Evolutionary conservation across 2,113 vertebrate genomes (phyloP).

Genomic region (Setophaga kirtlandii): DNA sequence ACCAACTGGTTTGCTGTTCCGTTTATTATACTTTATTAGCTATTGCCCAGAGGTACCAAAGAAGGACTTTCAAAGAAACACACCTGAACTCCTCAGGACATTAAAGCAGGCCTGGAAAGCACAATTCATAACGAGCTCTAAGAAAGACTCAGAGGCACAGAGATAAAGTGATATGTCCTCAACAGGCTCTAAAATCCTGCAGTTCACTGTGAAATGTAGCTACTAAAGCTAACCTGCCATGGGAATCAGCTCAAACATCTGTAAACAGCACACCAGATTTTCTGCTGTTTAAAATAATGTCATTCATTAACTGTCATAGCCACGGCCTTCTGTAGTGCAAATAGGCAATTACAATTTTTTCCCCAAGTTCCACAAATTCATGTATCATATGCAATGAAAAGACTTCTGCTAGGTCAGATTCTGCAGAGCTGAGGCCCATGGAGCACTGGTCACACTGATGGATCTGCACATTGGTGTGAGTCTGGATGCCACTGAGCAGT

Average conservation of each 20-base stretch:
- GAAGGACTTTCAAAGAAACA: neutral
- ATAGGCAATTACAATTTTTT: neutral
- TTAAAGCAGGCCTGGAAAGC: neutral
- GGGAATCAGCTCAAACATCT: neutral
- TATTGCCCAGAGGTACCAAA: neutral
- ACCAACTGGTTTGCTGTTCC: accelerated
- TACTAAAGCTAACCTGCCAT: neutral
- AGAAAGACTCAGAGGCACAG: neutral
- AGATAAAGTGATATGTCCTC: neutral
- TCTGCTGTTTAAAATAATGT: neutral
- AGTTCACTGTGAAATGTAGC: neutral
- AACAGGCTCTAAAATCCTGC: neutral
- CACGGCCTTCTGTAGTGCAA: neutral
- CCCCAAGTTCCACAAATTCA: neutral
- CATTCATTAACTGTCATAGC: neutral
- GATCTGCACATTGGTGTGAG: accelerated
- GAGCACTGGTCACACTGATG: neutral
- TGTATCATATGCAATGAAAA: neutral
- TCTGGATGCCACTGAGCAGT: neutral
- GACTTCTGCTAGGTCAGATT: neutral
- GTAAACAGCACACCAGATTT: neutral
- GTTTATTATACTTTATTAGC: neutral
- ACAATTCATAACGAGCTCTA: neutral
- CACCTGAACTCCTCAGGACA: neutral
- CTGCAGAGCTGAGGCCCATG: neutral